These are phyloP conservation scores for Chromis chromis DNA, from an alignment of 2,797 vertebrate species.

Conservation along the genomic window DNA sequence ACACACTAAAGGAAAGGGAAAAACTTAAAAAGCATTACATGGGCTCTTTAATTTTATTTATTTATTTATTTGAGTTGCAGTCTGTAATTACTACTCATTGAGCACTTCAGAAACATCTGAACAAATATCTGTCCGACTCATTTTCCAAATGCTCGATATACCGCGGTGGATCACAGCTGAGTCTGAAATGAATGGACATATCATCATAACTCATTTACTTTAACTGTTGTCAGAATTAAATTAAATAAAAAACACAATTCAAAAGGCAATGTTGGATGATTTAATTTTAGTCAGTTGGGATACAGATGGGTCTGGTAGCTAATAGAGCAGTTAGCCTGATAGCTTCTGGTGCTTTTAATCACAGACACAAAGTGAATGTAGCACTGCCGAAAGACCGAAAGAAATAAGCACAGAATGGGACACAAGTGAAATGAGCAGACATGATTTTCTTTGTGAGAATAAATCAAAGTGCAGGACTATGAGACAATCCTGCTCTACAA, in stretches of 20 bases:
- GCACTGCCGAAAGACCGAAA: no score
- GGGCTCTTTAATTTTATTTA: neutral
- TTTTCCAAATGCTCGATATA: neutral
- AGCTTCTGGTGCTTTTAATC: neutral
- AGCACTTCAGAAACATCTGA: conserved; percentile 3
- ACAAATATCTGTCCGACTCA: neutral
- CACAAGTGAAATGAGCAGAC: no score
- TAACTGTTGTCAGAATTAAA: neutral
- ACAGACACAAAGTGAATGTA: neutral
- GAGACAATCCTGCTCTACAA: no score
- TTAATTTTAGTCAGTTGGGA: neutral
- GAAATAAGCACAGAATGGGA: no score
- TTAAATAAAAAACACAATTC: neutral
- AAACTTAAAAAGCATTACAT: no score
- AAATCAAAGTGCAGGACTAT: no score
- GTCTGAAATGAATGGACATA: neutral
- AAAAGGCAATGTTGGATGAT: neutral
- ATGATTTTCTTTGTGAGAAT: no score
- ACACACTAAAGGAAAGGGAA: no score
- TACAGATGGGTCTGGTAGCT: neutral
- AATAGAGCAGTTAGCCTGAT: neutral
- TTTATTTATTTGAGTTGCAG: neutral
- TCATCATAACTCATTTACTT: neutral
- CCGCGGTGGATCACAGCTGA: neutral
- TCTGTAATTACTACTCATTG: conserved; percentile 13